A percentile compares a stretch with the other conserved stretches of the same genome.
Evolutionary conservation across 2,113 vertebrate species (phyloP).

Genomic region (Recurvirostra avosetta): DNA sequence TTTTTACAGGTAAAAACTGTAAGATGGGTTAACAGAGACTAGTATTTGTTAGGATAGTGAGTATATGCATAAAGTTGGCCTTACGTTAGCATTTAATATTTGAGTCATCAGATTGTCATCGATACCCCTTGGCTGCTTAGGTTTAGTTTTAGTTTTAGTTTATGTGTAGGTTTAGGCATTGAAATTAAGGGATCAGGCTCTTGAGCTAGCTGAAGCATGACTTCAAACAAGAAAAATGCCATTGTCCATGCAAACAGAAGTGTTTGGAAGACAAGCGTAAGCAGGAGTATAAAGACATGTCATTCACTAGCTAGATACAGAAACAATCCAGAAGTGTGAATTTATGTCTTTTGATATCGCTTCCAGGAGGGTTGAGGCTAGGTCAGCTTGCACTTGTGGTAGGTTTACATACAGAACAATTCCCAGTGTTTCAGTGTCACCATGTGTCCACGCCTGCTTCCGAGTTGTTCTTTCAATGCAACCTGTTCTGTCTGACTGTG

Average conservation of each 20-base stretch:
- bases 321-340: background rate
- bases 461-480: background rate
- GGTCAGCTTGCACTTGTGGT: accelerated
- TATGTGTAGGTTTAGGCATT: background rate
- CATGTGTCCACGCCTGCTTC: background rate
- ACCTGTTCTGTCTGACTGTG: background rate
- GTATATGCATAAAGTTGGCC: background rate
- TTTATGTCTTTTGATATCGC: background rate
- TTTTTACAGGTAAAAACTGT: background rate
- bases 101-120: background rate
- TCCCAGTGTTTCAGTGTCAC: background rate
- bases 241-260: accelerated
- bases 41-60: background rate
- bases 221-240: background rate
- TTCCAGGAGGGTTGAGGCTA: background rate
- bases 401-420: background rate
- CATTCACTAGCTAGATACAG: background rate
- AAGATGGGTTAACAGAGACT: background rate
- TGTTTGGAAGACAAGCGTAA: background rate
- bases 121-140: background rate
- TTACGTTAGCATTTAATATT: background rate
- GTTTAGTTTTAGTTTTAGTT: background rate
- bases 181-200: background rate
- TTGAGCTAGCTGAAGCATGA: background rate
- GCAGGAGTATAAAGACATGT: background rate